phyloP scores from a whole-genome alignment of 2,888 invertebrate species.

The Itoplectis maculator region DNA sequence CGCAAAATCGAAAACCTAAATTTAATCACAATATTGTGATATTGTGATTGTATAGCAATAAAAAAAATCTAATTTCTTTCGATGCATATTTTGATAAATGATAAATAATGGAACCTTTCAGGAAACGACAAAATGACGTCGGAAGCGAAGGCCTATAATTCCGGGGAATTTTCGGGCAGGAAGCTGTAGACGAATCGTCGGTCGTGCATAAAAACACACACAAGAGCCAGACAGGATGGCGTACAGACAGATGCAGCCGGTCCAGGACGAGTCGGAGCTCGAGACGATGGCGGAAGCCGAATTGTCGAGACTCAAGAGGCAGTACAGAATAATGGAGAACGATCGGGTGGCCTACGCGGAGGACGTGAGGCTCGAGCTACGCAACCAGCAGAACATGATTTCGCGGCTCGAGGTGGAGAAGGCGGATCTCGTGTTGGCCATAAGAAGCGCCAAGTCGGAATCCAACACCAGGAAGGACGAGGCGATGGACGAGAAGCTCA shows the following conservation, averaged over 20 bases:
- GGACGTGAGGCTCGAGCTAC: constrained; percentile 88
- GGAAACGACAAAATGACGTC: constrained; percentile 1
- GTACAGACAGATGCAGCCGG: constrained; percentile 78
- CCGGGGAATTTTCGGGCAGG: not conserved
- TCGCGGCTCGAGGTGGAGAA: constrained; percentile 87
- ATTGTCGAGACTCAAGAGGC: constrained; percentile 91
- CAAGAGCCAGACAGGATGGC: constrained; percentile 74
- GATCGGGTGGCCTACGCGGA: constrained; percentile 90
- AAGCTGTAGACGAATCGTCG: constrained; percentile 8
- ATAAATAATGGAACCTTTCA: not conserved
- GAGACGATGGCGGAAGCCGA: constrained; percentile 93
- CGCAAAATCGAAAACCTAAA: too few species aligned
- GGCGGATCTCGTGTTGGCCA: constrained; percentile 87
- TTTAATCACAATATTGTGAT: too few species aligned
- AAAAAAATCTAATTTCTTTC: too few species aligned
- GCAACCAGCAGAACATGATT: constrained; percentile 88
- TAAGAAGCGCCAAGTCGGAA: constrained; percentile 86
- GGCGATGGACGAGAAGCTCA: constrained; percentile 85
- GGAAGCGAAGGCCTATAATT: constrained; percentile 1
- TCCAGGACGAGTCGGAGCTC: constrained; percentile 89
- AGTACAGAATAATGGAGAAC: constrained; percentile 93
- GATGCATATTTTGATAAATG: not conserved
- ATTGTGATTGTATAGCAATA: too few species aligned
- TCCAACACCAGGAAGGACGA: constrained; percentile 86
- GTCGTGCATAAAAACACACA: not conserved